Conservation (phyloP, 2,113 vertebrate species). For the Nesogale talazaci region DNA sequence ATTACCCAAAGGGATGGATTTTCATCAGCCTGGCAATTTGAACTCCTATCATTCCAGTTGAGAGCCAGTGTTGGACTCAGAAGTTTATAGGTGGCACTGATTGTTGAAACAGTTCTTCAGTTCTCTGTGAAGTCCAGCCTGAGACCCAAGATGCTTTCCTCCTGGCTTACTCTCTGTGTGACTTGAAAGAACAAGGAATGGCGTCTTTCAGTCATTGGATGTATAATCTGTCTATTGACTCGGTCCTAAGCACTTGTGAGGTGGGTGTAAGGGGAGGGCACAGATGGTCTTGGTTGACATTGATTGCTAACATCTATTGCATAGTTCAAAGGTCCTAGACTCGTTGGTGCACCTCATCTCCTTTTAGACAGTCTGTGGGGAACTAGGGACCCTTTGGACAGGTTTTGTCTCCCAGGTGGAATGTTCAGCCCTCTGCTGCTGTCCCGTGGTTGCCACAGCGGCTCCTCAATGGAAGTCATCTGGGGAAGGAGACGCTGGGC, state of each 20-base stretch:
- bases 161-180: not conserved
- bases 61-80: conserved; percentile 65
- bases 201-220: not conserved
- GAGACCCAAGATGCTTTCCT: conserved; percentile 25
- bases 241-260: not conserved
- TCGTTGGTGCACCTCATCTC: not conserved
- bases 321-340: not conserved
- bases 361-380: not conserved
- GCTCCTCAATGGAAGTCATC: not conserved
- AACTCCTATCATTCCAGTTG: conserved; percentile 73
- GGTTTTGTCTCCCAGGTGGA: not conserved
- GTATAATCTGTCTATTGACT: not conserved
- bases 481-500: not conserved
- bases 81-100: conserved; percentile 56
- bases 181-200: not conserved
- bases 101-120: conserved; percentile 49
- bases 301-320: not conserved
- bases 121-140: conserved; percentile 34
- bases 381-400: not conserved
- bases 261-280: not conserved
- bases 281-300: not conserved
- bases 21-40: conserved; percentile 79
- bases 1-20: conserved; percentile 75
- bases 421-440: not conserved
- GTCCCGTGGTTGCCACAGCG: not conserved